phyloP scores from a whole-genome alignment of 2,797 vertebrate species.

The Chanos chanos region DNA sequence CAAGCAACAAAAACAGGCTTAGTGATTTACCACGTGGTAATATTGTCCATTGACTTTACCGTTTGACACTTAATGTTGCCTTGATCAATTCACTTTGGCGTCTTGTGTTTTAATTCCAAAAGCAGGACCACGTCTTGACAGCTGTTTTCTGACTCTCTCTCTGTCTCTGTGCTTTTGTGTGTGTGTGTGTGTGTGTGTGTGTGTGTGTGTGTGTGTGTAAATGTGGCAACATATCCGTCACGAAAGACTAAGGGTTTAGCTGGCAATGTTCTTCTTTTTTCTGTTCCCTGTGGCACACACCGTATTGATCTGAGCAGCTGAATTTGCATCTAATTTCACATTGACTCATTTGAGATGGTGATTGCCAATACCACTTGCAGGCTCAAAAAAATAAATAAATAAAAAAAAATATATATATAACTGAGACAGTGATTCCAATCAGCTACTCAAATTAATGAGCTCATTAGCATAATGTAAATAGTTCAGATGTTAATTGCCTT shows the following conservation, averaged over 20 bases:
- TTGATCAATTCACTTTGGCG: background rate
- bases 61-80: too few species aligned
- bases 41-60: too few species aligned
- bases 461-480: conserved; percentile 70
- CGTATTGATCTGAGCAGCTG: conserved; percentile 62
- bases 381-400: conserved; percentile 62
- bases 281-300: conserved; percentile 42
- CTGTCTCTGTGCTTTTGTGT: background rate
- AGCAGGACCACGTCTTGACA: background rate
- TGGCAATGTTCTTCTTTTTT: conserved; percentile 22
- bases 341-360: conserved; percentile 68
- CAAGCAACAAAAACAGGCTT: too few species aligned
- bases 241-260: conserved; percentile 45
- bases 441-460: conserved; percentile 62
- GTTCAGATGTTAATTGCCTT: conserved; percentile 51
- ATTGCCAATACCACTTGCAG: conserved; percentile 65
- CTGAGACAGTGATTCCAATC: conserved; percentile 63
- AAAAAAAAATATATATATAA: too few species aligned
- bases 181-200: background rate
- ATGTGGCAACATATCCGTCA: conserved; percentile 15
- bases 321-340: conserved; percentile 71
- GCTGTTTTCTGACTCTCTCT: background rate
- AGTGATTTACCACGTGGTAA: too few species aligned
- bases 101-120: background rate
- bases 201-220: background rate